Conservation (phyloP, 2,797 vertebrate genomes). For the Microcaecilia unicolor region DNA sequence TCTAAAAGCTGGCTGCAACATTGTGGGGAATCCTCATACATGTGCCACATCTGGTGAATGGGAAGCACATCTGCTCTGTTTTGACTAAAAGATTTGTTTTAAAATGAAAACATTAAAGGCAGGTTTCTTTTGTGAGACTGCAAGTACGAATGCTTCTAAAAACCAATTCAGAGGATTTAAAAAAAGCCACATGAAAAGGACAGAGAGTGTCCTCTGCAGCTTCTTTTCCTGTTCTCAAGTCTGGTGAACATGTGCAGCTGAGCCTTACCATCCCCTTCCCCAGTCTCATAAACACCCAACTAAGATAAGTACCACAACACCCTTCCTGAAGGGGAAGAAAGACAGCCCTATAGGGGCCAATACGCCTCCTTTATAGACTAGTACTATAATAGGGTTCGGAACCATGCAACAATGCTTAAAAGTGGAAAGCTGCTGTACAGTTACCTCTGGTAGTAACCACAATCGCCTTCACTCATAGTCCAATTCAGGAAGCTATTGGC, state of each 20-base stretch:
- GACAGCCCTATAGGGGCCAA: too few relatives aligned
- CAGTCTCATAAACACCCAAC: too few relatives aligned
- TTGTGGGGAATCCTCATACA: too few relatives aligned
- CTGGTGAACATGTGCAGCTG: slow-evolving; percentile 82
- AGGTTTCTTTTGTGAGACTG: slow-evolving; percentile 79
- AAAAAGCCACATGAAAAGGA: slow-evolving; percentile 85
- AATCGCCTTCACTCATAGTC: too few relatives aligned
- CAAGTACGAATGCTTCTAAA: slow-evolving; percentile 78
- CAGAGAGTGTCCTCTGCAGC: slow-evolving; percentile 71
- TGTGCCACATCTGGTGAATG: slow-evolving; percentile 79
- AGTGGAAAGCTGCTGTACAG: too few relatives aligned
- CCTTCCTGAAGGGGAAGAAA: too few relatives aligned
- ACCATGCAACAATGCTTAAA: too few relatives aligned
- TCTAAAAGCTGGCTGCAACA: slow-evolving; percentile 47
- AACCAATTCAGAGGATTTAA: slow-evolving; percentile 81
- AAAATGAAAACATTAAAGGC: slow-evolving; percentile 85
- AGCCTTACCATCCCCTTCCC: slow-evolving; percentile 34
- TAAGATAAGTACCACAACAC: too few relatives aligned
- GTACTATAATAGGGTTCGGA: too few relatives aligned
- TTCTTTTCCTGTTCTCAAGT: slow-evolving; percentile 96
- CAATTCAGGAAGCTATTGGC: too few relatives aligned
- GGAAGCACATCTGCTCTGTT: slow-evolving; percentile 91
- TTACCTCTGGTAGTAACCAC: too few relatives aligned
- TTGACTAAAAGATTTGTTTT: slow-evolving; percentile 68
- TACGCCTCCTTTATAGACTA: too few relatives aligned